These are phyloP conservation scores for Microchrysa polita DNA, from an alignment of 2,888 invertebrate species.

Conservation along the genomic window DNA sequence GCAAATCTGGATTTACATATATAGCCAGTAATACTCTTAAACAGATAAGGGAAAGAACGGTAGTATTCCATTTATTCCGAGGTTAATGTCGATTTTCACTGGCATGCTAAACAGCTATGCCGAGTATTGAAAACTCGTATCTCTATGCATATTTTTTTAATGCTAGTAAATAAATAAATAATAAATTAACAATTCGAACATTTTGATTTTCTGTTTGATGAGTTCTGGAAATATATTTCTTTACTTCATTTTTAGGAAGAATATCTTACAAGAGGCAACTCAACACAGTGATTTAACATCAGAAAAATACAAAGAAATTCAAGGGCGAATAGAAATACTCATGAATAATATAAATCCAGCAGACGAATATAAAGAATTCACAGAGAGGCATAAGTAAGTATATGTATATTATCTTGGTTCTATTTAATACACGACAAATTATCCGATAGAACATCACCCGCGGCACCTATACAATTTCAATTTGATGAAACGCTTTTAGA, in stretches of 20 bases:
- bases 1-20: no score
- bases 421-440: neutral
- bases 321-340: constrained; percentile 78
- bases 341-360: constrained; percentile 82
- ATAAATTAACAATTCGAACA: no score
- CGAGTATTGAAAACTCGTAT: no score
- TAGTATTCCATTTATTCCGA: no score
- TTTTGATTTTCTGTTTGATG: no score
- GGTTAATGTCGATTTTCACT: no score
- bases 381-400: constrained; percentile 85
- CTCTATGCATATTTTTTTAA: no score
- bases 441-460: constrained; percentile 82
- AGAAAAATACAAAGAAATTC: constrained; percentile 82
- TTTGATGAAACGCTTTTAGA: constrained; percentile 90
- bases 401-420: constrained; percentile 12
- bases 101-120: no score
- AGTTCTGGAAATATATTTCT: neutral
- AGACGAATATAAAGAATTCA: constrained; percentile 90
- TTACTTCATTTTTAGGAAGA: constrained; percentile 70
- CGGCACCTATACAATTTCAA: constrained; percentile 79
- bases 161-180: no score
- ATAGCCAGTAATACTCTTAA: no score
- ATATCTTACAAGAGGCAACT: constrained; percentile 81
- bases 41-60: no score
- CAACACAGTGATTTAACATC: constrained; percentile 82